Base-by-base conservation (phyloP, 2,113 vertebrate species). In the Neopipo cinnamomea region DNA sequence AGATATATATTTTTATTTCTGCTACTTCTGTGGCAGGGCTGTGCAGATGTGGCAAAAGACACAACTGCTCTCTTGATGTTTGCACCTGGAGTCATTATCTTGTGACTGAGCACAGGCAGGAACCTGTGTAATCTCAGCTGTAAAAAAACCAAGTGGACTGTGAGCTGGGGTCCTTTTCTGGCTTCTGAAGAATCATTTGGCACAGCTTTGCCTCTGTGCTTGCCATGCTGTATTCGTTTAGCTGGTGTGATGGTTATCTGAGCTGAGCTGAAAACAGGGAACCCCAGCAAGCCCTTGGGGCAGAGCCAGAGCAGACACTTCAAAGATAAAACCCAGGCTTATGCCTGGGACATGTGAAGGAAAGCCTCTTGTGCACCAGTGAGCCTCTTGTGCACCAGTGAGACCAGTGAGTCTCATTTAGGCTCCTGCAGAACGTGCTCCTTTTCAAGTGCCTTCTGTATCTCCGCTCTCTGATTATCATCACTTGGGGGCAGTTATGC, bases 381-480 rank as follows among this genome's bases (percentile, higher is more conserved):
- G 68, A 84, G 50, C 18, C 23, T 47, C 67, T 83, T 76, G 42
- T 18, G 7, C 15, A 16, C 33, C 70, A 65, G 27, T 47, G 68
- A 84, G 50, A n/a, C 18, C 23, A 42, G 63, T 83, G 76, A 78
- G 33, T 37, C 52, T 77, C 23, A 19, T 25, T 33, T n/a, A 2
- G 49, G 28, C 80, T 89, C 28, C 61, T 68, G 61, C 35, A 72
- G 65, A 91, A 93, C 18, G 14, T 86, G 80, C 61, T 81, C 4
- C 33, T 92, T 81, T 67, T 14, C 89, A 88, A 67, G 49, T 58
- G 11, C 30, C 33, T 58, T 61, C 8, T 61, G 85, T 74, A 62
- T 90, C 67, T 94, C 85, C 65, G 50, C 67, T 88, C 92, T 41
- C 71, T 95, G 88, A 46, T 91, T 75, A 46, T 70, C 37, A 70